Evolutionary conservation across 2,888 invertebrate genomes (phyloP).

Genomic region (Seira musarum): DNA sequence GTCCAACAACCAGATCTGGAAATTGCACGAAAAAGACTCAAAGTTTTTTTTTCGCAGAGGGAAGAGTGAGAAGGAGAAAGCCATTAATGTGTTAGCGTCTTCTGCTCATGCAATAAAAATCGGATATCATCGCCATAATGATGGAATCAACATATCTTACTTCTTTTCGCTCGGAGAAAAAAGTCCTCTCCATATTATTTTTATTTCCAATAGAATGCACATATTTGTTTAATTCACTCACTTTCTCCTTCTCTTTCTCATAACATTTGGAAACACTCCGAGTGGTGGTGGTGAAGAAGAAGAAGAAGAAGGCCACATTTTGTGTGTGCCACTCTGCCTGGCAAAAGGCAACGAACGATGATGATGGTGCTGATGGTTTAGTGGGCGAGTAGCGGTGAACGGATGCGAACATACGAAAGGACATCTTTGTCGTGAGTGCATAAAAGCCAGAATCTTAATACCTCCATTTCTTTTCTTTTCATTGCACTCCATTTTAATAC

Average conservation of each 20-base stretch:
- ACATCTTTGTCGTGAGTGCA: slow-evolving; percentile 2
- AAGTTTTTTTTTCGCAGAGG: too few relatives aligned
- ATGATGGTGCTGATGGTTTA: neutral
- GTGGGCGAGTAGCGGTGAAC: neutral
- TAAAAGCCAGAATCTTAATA: slow-evolving; percentile 9
- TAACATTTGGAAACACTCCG: neutral
- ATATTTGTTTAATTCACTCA: slow-evolving; percentile 48
- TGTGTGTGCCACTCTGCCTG: neutral
- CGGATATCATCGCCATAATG: slow-evolving; percentile 42
- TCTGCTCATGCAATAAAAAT: slow-evolving; percentile 42
- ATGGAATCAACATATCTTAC: slow-evolving; percentile 33
- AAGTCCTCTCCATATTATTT: slow-evolving; percentile 5
- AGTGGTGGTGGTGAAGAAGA: neutral
- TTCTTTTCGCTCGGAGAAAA: slow-evolving; percentile 4
- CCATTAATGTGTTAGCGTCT: slow-evolving; percentile 29
- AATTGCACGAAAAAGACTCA: neutral
- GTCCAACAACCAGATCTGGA: neutral
- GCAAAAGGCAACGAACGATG: too few relatives aligned
- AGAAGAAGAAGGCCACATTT: neutral
- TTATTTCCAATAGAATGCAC: slow-evolving; percentile 31
- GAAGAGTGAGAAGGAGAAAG: slow-evolving; percentile 1
- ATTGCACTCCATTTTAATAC: slow-evolving; percentile 1
- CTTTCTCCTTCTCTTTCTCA: neutral
- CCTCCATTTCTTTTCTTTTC: neutral
- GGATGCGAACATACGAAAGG: neutral